Percentiles rank a stretch among this genome's conserved stretches.
phyloP scores from a whole-genome alignment of 2,888 invertebrate genomes.

The Sisyra nigra region DNA sequence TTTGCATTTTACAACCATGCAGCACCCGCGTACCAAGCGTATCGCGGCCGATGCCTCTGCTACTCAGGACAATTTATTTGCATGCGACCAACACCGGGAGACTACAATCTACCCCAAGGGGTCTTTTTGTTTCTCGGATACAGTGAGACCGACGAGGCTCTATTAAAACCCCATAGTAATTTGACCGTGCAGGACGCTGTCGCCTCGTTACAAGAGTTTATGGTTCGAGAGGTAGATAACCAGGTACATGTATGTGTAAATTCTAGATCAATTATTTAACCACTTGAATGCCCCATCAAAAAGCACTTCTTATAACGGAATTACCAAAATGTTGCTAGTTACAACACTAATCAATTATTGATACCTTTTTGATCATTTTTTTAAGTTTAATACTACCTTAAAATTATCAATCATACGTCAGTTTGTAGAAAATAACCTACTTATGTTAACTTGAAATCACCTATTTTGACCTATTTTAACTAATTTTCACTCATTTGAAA shows the following conservation, averaged over 20 bases:
- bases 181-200: constrained; percentile 75
- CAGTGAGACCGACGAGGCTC: constrained; percentile 70
- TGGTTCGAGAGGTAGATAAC: constrained; percentile 53
- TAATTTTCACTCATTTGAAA: too few species aligned
- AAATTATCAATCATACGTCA: too few species aligned
- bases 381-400: too few species aligned
- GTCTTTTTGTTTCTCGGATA: constrained; percentile 80
- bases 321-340: not conserved
- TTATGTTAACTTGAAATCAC: too few species aligned
- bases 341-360: too few species aligned
- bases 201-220: constrained; percentile 62
- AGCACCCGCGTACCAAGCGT: constrained; percentile 79
- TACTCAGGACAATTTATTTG: constrained; percentile 86
- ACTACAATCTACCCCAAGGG: constrained; percentile 66
- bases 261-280: too few species aligned
- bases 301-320: not conserved
- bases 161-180: constrained; percentile 67
- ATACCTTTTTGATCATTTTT: too few species aligned
- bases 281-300: too few species aligned
- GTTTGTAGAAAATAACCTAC: too few species aligned
- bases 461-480: too few species aligned
- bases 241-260: constrained; percentile 29
- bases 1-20: constrained; percentile 83
- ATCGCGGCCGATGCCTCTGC: constrained; percentile 75
- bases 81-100: constrained; percentile 66